Evolutionary conservation across 1,140 invertebrate species (phyloP).

Genomic region (Monomorium pharaonis): DNA sequence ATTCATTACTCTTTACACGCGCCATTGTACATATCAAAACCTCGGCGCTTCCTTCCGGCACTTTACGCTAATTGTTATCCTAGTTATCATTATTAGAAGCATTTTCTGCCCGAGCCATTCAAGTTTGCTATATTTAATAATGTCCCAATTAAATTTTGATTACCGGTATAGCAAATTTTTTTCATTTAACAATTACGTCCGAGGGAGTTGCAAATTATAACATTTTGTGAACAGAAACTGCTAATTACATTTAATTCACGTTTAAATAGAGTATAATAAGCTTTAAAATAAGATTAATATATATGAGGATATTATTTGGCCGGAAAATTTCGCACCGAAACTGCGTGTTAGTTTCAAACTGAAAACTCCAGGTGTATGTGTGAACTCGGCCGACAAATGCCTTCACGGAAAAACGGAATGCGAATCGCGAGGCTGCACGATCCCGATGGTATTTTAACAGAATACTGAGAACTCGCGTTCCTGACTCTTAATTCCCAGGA

Average conservation of each 20-base stretch:
- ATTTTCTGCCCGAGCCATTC: background rate
- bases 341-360: conserved; percentile 35
- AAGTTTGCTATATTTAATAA: conserved; percentile 21
- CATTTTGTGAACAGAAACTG: background rate
- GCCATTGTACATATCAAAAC: conserved; percentile 41
- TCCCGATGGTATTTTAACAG: background rate
- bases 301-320: conserved; percentile 53
- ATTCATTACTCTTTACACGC: conserved; percentile 31
- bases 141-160: background rate
- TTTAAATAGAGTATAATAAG: conserved; percentile 34
- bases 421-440: background rate
- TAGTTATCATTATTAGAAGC: background rate
- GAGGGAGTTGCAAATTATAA: background rate
- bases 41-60: background rate
- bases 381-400: background rate
- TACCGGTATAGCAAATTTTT: background rate
- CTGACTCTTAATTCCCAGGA: background rate
- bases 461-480: background rate
- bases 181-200: background rate
- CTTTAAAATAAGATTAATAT: conserved; percentile 59
- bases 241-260: conserved; percentile 1
- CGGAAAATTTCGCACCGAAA: conserved; percentile 58
- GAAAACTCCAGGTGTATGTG: conserved; percentile 55
- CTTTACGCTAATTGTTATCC: conserved; percentile 17
- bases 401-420: background rate